Evolutionary conservation across 2,113 vertebrate genomes (phyloP).

Genomic region (Bostrychus sinensis): DNA sequence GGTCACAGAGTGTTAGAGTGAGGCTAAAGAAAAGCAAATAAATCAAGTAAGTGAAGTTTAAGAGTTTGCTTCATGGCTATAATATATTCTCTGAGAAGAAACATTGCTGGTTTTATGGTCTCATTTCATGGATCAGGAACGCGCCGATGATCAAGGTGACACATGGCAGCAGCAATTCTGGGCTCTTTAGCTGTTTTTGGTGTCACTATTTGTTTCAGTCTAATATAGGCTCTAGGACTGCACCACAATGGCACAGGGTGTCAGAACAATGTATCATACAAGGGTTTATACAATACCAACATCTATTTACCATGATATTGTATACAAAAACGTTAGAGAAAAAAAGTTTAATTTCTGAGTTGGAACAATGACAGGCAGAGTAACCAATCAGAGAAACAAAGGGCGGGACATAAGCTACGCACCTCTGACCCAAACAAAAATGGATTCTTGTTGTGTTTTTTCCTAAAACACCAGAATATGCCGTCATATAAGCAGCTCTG

Average conservation of each 20-base stretch:
- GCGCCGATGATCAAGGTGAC: constrained; percentile 39
- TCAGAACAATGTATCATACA: constrained; percentile 9
- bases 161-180: constrained; percentile 22
- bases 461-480: no score
- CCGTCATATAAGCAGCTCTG: no score
- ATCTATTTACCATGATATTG: neutral
- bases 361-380: no score
- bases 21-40: constrained; percentile 2
- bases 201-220: constrained; percentile 43
- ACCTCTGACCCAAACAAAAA: no score
- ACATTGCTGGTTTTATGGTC: constrained; percentile 25
- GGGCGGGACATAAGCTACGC: no score
- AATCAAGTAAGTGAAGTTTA: constrained; percentile 19
- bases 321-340: no score
- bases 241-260: neutral
- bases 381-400: no score
- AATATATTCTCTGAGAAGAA: constrained; percentile 26
- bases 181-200: constrained; percentile 26
- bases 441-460: no score
- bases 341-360: no score
- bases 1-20: neutral
- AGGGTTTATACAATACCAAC: neutral
- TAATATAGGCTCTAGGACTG: constrained; percentile 12
- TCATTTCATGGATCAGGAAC: constrained; percentile 34
- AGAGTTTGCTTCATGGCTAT: constrained; percentile 1